Base-by-base conservation (phyloP, 2,113 vertebrate species). In the Heliornis fulica region DNA sequence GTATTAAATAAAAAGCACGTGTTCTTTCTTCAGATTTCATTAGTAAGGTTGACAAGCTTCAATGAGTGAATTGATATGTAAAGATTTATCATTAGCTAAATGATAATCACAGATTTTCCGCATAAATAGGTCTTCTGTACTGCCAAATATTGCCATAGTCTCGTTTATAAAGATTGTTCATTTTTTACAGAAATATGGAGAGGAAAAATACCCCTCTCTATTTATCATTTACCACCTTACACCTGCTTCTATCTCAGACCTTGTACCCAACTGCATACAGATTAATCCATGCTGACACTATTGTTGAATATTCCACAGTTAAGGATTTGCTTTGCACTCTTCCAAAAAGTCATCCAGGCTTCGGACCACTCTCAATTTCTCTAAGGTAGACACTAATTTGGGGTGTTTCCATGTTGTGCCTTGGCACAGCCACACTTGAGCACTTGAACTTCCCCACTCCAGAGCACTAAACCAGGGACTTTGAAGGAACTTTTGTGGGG, bases 201-300 rank as follows among this genome's bases (percentile, higher is more conserved):
- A 9, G 8, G 32, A 45, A 75, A 41, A 36, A 11, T 1, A 1
- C 0, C 19, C 6, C 38, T 53, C 56, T 60, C 17, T 19, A 5
- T 45, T 46, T 11, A 46, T 59, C 34, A 69, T 60, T 60, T 90
- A 68, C 41, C 11, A 25, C 61, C 15, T 75, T 28, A 68, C 50
- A 28, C 28, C 10, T 14, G 16, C 9, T 79, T 17, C 69, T n/a
- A 32, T 1, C 20, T 53, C 83, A 80, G 8, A 50, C 32, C 26
- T 87, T 29, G 18, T 16, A 36, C 66, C 45, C 69, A 28, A 25
- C 34, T 45, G 41, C 48, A 38, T 16, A 65, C 5, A 48, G 23
- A 61, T 65, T 53, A 29, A 57, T 16, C 45, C 36, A 36, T 2
- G 5, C 22, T 77, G 40, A 61, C n/a, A 61, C 36, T 38, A 17